A percentile compares a stretch with the other conserved stretches of the same genome.
These are phyloP conservation scores for Odontocerum albicorne DNA, from an alignment of 2,888 invertebrate genomes.

Conservation along the genomic window DNA sequence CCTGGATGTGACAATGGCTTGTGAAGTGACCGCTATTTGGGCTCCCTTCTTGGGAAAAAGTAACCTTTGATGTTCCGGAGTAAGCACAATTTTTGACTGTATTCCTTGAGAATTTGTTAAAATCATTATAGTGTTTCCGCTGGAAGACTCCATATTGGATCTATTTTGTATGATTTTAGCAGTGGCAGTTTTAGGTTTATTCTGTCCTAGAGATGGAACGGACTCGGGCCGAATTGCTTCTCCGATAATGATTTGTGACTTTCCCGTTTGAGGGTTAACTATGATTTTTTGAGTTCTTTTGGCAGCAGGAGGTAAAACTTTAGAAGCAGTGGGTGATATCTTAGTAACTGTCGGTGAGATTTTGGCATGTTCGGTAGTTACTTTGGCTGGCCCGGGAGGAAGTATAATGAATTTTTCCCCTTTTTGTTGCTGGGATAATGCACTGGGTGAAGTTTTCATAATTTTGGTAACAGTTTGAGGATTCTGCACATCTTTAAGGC, in stretches of 20 bases:
- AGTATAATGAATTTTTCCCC: constrained; percentile 53
- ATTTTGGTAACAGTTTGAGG: constrained; percentile 1
- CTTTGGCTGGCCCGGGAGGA: constrained; percentile 38
- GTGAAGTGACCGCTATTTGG: constrained; percentile 40
- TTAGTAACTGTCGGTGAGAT: constrained; percentile 1
- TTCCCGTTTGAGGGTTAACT: constrained; percentile 53
- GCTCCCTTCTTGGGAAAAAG: constrained; percentile 53
- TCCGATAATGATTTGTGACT: constrained; percentile 50
- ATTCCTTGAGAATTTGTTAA: constrained; percentile 64
- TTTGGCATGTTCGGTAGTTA: background rate
- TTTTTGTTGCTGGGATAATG: constrained; percentile 39
- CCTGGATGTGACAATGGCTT: constrained; percentile 34
- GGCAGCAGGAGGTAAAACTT: constrained; percentile 39
- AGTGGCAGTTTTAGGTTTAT: constrained; percentile 47
- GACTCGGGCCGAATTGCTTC: background rate
- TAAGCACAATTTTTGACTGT: constrained; percentile 61
- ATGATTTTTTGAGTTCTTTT: constrained; percentile 54
- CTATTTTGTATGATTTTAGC: constrained; percentile 35
- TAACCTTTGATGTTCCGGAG: constrained; percentile 63
- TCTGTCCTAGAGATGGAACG: constrained; percentile 27
- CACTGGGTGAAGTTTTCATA: constrained; percentile 13
- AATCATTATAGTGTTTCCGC: constrained; percentile 62
- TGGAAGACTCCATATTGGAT: constrained; percentile 39
- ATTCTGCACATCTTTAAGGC: constrained; percentile 1
- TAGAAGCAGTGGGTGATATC: background rate